A percentile compares a stretch with the other conserved stretches of the same genome.
phyloP scores from a whole-genome alignment of 2,888 invertebrate genomes.

The Nymphalis urticae region DNA sequence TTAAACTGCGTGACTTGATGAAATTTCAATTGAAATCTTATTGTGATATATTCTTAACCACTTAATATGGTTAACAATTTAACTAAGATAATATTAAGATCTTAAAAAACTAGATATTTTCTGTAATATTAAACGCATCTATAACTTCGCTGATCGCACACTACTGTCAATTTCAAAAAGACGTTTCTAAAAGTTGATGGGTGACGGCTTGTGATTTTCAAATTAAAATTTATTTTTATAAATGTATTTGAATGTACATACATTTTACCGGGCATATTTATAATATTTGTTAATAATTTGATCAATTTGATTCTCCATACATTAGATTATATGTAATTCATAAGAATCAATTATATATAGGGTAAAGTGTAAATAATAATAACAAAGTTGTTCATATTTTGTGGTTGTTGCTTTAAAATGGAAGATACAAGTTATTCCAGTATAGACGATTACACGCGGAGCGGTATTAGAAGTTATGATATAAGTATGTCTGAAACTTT shows the following conservation, averaged over 20 bases:
- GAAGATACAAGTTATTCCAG: slow-evolving; percentile 35
- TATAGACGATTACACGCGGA: slow-evolving; percentile 46
- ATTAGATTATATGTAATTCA: neutral
- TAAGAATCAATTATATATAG: neutral
- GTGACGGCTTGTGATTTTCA: neutral
- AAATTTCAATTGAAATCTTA: too few species aligned
- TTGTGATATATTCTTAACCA: too few species aligned
- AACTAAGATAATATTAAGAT: too few species aligned
- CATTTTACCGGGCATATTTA: neutral
- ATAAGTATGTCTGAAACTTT: slow-evolving; percentile 60
- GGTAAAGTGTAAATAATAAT: neutral
- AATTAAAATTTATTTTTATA: neutral
- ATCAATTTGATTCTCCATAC: neutral
- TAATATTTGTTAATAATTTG: neutral
- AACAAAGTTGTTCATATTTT: too few species aligned
- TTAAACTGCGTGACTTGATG: too few species aligned
- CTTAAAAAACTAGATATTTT: too few species aligned
- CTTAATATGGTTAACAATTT: too few species aligned
- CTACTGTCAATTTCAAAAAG: too few species aligned
- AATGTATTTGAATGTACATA: too few species aligned
- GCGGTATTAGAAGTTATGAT: slow-evolving; percentile 51
- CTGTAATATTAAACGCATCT: too few species aligned
- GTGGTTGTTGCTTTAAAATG: slow-evolving; percentile 30
- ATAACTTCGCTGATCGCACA: too few species aligned
- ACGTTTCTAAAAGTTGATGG: too few species aligned